A percentile compares a stretch with the other conserved stretches of the same genome.
Conservation (phyloP, 1,140 invertebrate species). For the Drosophila bipectinata region DNA sequence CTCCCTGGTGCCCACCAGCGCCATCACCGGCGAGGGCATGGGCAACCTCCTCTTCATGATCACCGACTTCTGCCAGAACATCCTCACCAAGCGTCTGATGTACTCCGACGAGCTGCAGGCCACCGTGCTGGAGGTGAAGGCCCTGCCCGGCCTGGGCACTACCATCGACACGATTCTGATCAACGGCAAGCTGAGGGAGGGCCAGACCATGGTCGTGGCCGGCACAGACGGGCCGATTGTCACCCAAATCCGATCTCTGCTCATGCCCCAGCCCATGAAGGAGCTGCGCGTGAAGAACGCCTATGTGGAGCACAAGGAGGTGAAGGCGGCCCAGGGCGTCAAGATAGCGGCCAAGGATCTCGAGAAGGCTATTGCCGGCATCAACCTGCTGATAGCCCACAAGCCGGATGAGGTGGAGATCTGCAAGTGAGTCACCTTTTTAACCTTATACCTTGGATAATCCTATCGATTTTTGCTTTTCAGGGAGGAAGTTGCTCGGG, state of each 20-base stretch:
- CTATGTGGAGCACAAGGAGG: slow-evolving; percentile 97
- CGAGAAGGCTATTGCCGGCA: slow-evolving; percentile 97
- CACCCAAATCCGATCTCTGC: slow-evolving; percentile 97
- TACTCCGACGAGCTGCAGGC: slow-evolving; percentile 97
- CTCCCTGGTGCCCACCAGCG: slow-evolving; percentile 98
- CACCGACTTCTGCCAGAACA: slow-evolving; percentile 95
- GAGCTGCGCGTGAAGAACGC: slow-evolving; percentile 99
- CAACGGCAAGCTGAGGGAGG: slow-evolving; percentile 96
- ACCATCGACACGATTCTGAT: slow-evolving; percentile 99
- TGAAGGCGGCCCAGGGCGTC: slow-evolving; percentile 98
- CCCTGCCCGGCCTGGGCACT: slow-evolving; percentile 97
- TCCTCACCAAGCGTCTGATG: slow-evolving; percentile 94
- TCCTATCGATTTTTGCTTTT: slow-evolving; percentile 7
- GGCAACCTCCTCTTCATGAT: slow-evolving; percentile 98
- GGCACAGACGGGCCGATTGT: slow-evolving; percentile 99
- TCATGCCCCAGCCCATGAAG: slow-evolving; percentile 99
- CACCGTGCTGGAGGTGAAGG: slow-evolving; percentile 99
- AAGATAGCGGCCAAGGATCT: slow-evolving; percentile 99
- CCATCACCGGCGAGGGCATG: slow-evolving; percentile 98
- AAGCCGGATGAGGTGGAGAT: slow-evolving; percentile 97
- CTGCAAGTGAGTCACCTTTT: slow-evolving; percentile 84
- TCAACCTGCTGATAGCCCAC: slow-evolving; percentile 94
- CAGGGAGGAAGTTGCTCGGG: slow-evolving; percentile 91
- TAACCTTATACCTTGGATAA: no score
- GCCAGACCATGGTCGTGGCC: slow-evolving; percentile 97